Conservation (phyloP, 2,888 invertebrate species). For the Crepidodera aurea region DNA sequence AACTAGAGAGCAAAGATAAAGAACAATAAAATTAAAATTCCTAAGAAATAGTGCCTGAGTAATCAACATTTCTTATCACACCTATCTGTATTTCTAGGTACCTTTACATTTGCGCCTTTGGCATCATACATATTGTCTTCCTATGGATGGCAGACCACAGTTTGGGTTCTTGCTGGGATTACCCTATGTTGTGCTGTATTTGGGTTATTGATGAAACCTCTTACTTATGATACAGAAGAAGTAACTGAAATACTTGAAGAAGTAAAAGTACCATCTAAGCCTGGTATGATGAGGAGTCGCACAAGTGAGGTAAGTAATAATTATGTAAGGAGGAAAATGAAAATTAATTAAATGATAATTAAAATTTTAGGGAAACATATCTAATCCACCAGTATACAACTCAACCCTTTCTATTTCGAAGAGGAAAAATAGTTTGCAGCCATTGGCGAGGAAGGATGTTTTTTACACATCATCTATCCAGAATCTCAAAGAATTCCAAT, state of each 20-base stretch:
- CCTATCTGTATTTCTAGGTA: too few relatives aligned
- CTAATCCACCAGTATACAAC: conserved; percentile 62
- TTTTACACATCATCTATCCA: conserved; percentile 96
- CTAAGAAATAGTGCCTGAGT: too few relatives aligned
- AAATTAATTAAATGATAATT: neutral
- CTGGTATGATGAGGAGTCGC: neutral
- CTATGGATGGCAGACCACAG: conserved; percentile 89
- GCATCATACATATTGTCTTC: conserved; percentile 78
- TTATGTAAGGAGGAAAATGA: conserved; percentile 18
- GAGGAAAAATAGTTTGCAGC: conserved; percentile 71
- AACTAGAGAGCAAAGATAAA: too few relatives aligned
- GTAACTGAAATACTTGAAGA: conserved; percentile 1
- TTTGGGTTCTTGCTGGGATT: conserved; percentile 88
- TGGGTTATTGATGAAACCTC: conserved; percentile 81
- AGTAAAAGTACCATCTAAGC: neutral
- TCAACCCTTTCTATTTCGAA: conserved; percentile 69
- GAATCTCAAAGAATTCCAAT: conserved; percentile 92
- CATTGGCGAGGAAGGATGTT: conserved; percentile 93
- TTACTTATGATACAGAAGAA: conserved; percentile 1
- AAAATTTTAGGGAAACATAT: neutral
- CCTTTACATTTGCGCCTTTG: conserved; percentile 93
- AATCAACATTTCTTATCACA: too few relatives aligned
- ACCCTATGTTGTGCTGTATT: conserved; percentile 91
- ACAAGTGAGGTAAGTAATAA: conserved; percentile 12
- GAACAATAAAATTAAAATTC: too few relatives aligned